These are phyloP conservation scores for Drosophila gaucha DNA, from an alignment of 2,888 invertebrate genomes.

Conservation along the genomic window DNA sequence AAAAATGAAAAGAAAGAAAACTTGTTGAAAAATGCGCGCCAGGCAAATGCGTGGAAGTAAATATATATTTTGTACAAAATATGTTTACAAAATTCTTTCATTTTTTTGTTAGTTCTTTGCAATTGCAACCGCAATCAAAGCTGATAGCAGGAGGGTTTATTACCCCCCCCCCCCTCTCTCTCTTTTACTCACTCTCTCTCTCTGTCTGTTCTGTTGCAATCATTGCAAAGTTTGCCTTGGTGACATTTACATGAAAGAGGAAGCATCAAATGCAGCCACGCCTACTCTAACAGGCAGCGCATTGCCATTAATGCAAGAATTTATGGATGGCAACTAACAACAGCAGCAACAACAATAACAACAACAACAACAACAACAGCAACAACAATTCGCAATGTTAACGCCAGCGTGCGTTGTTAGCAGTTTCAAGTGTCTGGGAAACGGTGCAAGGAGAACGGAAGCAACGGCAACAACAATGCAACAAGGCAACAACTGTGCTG, in stretches of 20 bases:
- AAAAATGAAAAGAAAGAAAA: constrained; percentile 5
- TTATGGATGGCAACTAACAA: constrained; percentile 75
- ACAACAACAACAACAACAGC: constrained; percentile 36
- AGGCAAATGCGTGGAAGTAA: constrained; percentile 48
- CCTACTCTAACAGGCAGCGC: constrained; percentile 46
- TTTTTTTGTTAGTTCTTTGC: constrained; percentile 26
- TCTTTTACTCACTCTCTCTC: too few species aligned
- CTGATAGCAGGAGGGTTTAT: constrained; percentile 34
- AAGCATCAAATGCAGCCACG: constrained; percentile 67
- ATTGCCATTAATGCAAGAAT: constrained; percentile 73
- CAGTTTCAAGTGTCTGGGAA: constrained; percentile 70
- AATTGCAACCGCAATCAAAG: constrained; percentile 69
- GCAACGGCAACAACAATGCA: constrained; percentile 46
- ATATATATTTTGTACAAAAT: constrained; percentile 65
- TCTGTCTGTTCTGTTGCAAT: constrained; percentile 42
- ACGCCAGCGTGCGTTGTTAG: constrained; percentile 73
- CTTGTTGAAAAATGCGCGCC: constrained; percentile 22
- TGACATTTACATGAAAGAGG: constrained; percentile 71
- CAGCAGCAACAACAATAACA: constrained; percentile 38
- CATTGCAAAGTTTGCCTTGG: constrained; percentile 57
- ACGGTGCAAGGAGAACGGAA: constrained; percentile 41
- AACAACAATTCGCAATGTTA: constrained; percentile 64
- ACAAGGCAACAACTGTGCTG: constrained; percentile 69
- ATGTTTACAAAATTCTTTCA: constrained; percentile 61
- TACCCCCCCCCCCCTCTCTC: too few species aligned